Evolutionary conservation across 2,888 invertebrate genomes (phyloP), one percentile per base, ranked within the genome.

Genomic region (Drosophila birchii): DNA sequence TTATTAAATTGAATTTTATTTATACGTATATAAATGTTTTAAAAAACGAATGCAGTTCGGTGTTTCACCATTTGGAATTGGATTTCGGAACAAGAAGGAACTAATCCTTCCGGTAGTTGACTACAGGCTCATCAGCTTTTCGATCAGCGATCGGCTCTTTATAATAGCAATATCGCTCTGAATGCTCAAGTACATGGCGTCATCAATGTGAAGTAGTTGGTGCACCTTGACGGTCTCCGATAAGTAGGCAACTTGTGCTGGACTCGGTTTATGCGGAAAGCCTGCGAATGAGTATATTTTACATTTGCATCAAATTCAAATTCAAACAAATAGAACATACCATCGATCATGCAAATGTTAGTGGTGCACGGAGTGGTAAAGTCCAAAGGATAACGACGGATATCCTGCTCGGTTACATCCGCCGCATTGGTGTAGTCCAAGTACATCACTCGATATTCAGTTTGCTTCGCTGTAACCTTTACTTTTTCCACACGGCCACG

Each of bases 1-100:
- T 88, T 85, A 81, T 89, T 73, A 85, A 75, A 80, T 85, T 75
- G 66, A 89, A 87, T 74, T 86, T 77, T 68, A 81, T 87, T 83
- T 83, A 86, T 88, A 75, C 64, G 64, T 82, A 78, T 64, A 79
- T 69, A 74, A 78, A 76, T 86, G 89, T 78, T 83, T 88, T 80
- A 70, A 81, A 70, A 76, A 67, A 72, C 62, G 51, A 66, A 83
- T 57, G 18, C 14, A 38, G n/a, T 9, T 26, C n/a, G 16, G n/a
- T n/a, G 36, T 41, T 63, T 23, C 12, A 5, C 18, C 11, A 18
- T 20, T 45, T 61, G 59, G 26, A 34, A 45, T 14, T 11, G 11
- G 18, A 1, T 14, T 18, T 18, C 6, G 9, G 11, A 36, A 23
- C 23, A 12, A 8, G 9, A 3, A 5, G 9, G n/a, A n/a, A n/a